A percentile compares a stretch with the other conserved stretches of the same genome.
These are phyloP conservation scores for Habroteleia sp. DNA, from an alignment of 2,888 invertebrate species.

Conservation along the genomic window DNA sequence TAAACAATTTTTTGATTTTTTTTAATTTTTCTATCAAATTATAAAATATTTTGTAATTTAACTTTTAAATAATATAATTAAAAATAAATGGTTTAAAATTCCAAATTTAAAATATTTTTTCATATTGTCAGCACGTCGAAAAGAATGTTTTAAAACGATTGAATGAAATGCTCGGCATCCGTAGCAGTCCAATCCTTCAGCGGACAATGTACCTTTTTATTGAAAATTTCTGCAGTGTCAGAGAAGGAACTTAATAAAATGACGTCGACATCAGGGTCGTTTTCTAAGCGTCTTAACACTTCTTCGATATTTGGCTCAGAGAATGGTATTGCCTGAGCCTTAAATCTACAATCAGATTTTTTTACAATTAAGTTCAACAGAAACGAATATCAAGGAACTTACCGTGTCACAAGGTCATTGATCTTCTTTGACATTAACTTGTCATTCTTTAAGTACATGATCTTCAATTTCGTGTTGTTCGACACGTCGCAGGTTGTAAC, in stretches of 20 bases:
- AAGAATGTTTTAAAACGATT: constrained; percentile 65
- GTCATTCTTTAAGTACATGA: constrained; percentile 29
- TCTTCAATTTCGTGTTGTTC: constrained; percentile 33
- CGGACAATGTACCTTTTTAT: constrained; percentile 60
- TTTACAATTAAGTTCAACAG: neutral
- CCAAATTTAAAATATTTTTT: too few species aligned
- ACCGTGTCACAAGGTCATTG: constrained; percentile 22
- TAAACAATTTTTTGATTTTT: too few species aligned
- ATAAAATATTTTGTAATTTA: too few species aligned
- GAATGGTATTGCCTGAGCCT: constrained; percentile 43
- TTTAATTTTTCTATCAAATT: neutral
- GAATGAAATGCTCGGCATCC: constrained; percentile 65
- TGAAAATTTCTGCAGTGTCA: constrained; percentile 38
- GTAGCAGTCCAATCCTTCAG: constrained; percentile 68
- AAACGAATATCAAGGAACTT: constrained; percentile 5
- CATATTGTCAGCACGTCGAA: too few species aligned
- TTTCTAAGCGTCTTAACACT: constrained; percentile 42
- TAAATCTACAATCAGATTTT: constrained; percentile 62
- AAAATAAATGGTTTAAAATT: too few species aligned
- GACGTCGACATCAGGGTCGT: constrained; percentile 63
- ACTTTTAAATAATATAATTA: too few species aligned
- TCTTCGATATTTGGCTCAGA: constrained; percentile 19
- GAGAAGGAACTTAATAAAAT: constrained; percentile 65
- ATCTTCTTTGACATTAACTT: constrained; percentile 18
- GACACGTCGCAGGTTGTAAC: constrained; percentile 31